phyloP scores from a whole-genome alignment of 1,140 invertebrate genomes.

The Ephestia elutella region DNA sequence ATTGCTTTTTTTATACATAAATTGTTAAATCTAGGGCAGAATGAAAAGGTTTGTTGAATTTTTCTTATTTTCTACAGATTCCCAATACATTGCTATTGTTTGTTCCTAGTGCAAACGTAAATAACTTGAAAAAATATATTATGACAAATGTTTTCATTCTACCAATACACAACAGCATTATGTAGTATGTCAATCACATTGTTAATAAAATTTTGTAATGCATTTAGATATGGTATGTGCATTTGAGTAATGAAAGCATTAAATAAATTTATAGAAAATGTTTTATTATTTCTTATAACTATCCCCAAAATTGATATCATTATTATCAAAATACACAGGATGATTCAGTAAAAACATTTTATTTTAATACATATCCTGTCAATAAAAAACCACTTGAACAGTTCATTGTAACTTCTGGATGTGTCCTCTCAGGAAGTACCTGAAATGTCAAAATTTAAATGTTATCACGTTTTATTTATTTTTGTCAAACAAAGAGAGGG shows the following conservation, averaged over 20 bases:
- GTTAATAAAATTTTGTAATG: slow-evolving; percentile 36
- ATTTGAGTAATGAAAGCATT: slow-evolving; percentile 42
- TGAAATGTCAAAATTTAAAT: slow-evolving; percentile 35
- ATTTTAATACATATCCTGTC: slow-evolving; percentile 66
- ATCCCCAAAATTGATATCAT: background rate
- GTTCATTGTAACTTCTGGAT: slow-evolving; percentile 71
- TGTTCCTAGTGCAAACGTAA: no score
- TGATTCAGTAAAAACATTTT: slow-evolving; percentile 12
- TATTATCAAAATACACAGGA: no score
- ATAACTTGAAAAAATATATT: no score
- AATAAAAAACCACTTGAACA: slow-evolving; percentile 65
- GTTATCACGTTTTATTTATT: no score
- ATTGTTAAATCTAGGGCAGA: background rate
- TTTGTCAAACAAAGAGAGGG: background rate
- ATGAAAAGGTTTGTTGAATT: background rate
- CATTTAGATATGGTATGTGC: slow-evolving; percentile 42
- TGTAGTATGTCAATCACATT: slow-evolving; percentile 24
- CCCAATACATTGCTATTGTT: no score
- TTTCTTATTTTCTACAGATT: no score
- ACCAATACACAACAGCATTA: background rate
- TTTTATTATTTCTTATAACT: background rate
- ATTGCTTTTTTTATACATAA: background rate
- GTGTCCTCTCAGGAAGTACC: slow-evolving; percentile 68
- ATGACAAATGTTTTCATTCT: background rate
- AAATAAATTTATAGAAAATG: slow-evolving; percentile 31